Conservation (phyloP, 1,140 invertebrate genomes). For the Drosophila tropicalis region DNA sequence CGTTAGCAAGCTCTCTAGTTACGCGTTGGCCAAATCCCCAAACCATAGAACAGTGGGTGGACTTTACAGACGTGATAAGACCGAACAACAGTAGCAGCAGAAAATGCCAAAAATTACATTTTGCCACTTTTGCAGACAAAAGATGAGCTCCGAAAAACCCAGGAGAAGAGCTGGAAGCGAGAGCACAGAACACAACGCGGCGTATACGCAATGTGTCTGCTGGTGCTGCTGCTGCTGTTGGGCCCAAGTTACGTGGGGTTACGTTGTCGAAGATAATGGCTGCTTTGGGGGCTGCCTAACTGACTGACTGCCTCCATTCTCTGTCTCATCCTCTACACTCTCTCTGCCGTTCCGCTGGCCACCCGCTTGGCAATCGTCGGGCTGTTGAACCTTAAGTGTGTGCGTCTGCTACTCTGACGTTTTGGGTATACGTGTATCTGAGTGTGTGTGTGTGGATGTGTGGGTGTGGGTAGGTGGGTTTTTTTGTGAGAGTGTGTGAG, state of each 20-base stretch:
- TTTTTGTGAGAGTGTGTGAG: slow-evolving; percentile 2
- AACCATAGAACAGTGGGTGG: slow-evolving; percentile 20
- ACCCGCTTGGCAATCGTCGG: slow-evolving; percentile 69
- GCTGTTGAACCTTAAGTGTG: slow-evolving; percentile 79
- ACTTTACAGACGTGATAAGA: slow-evolving; percentile 49
- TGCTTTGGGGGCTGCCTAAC: slow-evolving; percentile 53
- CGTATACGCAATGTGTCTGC: slow-evolving; percentile 68
- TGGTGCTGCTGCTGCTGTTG: slow-evolving; percentile 18
- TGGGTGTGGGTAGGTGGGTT: slow-evolving; percentile 4
- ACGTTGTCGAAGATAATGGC: slow-evolving; percentile 79
- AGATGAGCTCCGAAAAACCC: slow-evolving; percentile 50
- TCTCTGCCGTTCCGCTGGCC: slow-evolving; percentile 18
- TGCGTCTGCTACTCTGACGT: slow-evolving; percentile 35
- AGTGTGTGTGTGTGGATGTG: slow-evolving; percentile 32
- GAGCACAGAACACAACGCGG: slow-evolving; percentile 15
- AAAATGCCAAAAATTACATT: slow-evolving; percentile 82
- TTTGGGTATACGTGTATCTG: slow-evolving; percentile 23
- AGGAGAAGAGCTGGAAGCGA: slow-evolving; percentile 19
- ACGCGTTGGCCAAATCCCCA: background rate
- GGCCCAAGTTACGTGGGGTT: slow-evolving; percentile 55
- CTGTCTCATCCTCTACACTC: background rate
- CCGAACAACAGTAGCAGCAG: slow-evolving; percentile 38
- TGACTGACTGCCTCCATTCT: background rate
- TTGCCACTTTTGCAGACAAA: slow-evolving; percentile 76
- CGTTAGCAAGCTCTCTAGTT: slow-evolving; percentile 1